Percentiles rank a stretch among this genome's conserved stretches.
These are phyloP conservation scores for Pavo muticus DNA, from an alignment of 2,113 vertebrate genomes.

Conservation along the genomic window DNA sequence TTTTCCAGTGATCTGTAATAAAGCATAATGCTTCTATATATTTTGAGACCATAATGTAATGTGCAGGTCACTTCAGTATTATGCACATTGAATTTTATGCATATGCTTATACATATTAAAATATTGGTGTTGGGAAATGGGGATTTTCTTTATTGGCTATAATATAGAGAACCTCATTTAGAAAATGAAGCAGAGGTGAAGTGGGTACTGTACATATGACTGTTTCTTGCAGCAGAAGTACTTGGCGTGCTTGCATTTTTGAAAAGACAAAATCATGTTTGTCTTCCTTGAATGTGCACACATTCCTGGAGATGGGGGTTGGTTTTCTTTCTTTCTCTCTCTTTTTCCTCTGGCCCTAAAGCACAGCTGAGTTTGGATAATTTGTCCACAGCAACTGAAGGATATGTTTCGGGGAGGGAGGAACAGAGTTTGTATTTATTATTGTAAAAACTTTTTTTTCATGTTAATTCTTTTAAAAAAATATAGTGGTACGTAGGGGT, in stretches of 20 bases:
- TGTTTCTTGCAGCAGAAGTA: constrained; percentile 56
- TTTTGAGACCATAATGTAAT: not conserved
- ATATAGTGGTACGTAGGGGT: constrained; percentile 45
- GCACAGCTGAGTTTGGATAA: constrained; percentile 32
- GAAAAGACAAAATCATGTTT: constrained; percentile 72
- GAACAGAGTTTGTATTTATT: constrained; percentile 55
- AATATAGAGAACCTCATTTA: not conserved
- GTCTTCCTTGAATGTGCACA: constrained; percentile 60
- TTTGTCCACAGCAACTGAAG: constrained; percentile 41
- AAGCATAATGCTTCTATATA: not conserved
- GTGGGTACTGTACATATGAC: not conserved
- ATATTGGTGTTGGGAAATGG: not conserved
- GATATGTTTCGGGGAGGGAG: not conserved
- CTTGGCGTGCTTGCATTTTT: constrained; percentile 62
- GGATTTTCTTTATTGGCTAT: not conserved
- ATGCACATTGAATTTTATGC: not conserved
- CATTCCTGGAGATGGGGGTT: constrained; percentile 67
- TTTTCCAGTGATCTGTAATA: not conserved
- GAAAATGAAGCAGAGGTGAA: constrained; percentile 54
- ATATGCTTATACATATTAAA: not conserved
- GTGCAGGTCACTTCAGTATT: not conserved
- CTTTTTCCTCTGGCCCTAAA: constrained; percentile 2
- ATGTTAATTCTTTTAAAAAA: constrained; percentile 64
- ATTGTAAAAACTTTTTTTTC: constrained; percentile 52
- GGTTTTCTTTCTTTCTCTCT: constrained; percentile 40